These are phyloP conservation scores for Cantharis rufa DNA, from an alignment of 2,888 invertebrate genomes.

Conservation along the genomic window DNA sequence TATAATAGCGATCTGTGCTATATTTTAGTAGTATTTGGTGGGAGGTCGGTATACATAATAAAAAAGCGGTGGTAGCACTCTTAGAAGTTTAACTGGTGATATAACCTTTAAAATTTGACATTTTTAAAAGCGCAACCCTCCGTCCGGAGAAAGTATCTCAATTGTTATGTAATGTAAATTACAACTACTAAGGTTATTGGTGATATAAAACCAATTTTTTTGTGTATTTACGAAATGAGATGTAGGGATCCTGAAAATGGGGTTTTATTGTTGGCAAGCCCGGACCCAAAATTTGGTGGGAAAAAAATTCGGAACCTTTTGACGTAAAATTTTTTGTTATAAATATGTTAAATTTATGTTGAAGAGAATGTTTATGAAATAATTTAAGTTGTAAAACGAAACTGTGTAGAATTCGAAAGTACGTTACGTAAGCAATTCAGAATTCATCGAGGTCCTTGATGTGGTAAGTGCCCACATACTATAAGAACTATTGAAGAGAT, in stretches of 20 bases:
- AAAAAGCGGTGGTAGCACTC: neutral
- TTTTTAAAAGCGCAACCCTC: neutral
- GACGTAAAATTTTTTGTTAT: neutral
- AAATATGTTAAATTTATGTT: neutral
- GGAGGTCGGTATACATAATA: neutral
- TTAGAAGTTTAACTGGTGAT: neutral
- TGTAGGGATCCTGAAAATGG: neutral
- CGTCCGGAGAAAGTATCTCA: neutral
- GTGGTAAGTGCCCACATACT: conserved; percentile 66
- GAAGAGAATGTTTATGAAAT: neutral
- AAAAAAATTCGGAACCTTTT: neutral
- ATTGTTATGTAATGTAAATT: neutral
- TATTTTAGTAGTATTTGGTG: neutral
- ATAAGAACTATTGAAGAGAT: conserved; percentile 10
- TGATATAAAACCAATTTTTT: neutral
- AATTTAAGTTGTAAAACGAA: neutral
- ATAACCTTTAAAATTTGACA: neutral
- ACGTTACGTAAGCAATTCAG: conserved; percentile 69
- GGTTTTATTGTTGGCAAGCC: neutral
- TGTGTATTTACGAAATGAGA: neutral
- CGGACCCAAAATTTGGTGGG: neutral
- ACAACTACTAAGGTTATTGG: neutral
- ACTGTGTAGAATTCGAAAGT: conserved; percentile 76
- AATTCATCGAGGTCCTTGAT: conserved; percentile 83
- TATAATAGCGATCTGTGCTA: neutral